These are phyloP conservation scores for Chrysolina americana DNA, from an alignment of 2,888 invertebrate species.

Conservation along the genomic window DNA sequence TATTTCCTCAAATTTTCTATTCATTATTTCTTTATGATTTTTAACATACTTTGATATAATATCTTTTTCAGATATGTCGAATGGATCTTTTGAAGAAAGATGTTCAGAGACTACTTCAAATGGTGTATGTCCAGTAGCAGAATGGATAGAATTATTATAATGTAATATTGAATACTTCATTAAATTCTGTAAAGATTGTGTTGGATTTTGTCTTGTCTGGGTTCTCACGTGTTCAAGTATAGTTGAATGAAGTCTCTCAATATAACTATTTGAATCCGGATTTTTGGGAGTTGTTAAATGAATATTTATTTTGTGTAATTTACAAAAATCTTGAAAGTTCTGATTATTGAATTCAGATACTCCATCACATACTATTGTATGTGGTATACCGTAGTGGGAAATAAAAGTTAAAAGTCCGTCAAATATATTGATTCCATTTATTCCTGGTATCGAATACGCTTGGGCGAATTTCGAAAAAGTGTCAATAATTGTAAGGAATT, in stretches of 20 bases:
- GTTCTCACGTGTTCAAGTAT: not conserved
- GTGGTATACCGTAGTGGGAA: not conserved
- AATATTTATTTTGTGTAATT: not conserved
- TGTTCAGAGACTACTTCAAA: no score
- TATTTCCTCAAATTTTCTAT: not conserved
- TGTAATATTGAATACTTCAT: not conserved
- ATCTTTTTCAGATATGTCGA: not conserved
- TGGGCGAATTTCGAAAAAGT: not conserved
- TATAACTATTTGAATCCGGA: not conserved
- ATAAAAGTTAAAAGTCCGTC: not conserved
- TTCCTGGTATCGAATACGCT: not conserved
- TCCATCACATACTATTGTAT: not conserved
- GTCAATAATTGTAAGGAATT: not conserved
- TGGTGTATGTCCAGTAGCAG: conserved; percentile 5
- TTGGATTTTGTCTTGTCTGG: not conserved
- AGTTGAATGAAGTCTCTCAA: not conserved
- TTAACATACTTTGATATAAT: conserved; percentile 1
- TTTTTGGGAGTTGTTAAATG: not conserved
- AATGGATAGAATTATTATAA: conserved; percentile 16
- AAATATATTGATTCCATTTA: not conserved
- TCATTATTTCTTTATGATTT: conserved; percentile 5
- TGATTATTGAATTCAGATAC: not conserved
- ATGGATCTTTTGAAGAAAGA: no score
- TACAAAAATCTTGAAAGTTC: conserved; percentile 5
- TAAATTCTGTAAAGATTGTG: not conserved